Conservation (phyloP, 1,140 invertebrate species). For the Cyphomyrmex costatus region DNA sequence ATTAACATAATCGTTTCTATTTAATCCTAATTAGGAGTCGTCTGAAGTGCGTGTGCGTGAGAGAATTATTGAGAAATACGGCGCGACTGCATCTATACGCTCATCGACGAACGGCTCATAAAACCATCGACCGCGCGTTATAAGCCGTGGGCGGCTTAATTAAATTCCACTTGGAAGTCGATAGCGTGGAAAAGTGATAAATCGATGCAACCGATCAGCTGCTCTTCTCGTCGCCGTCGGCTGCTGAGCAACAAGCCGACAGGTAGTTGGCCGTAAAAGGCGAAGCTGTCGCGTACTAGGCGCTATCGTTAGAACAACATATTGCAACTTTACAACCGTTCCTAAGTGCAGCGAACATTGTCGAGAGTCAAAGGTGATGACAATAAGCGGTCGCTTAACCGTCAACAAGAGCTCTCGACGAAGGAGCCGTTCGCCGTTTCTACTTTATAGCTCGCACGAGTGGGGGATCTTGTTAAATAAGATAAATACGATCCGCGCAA, state of each 20-base stretch:
- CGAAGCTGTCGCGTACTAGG: slow-evolving; percentile 48
- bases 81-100: not conserved
- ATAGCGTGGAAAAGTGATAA: slow-evolving; percentile 61
- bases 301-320: slow-evolving; percentile 11
- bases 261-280: slow-evolving; percentile 59
- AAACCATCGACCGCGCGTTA: slow-evolving; percentile 11
- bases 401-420: slow-evolving; percentile 24
- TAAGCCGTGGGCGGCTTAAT: slow-evolving; percentile 64
- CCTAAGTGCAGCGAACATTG: slow-evolving; percentile 45
- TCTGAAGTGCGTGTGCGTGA: not conserved
- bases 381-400: slow-evolving; percentile 45
- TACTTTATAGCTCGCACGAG: slow-evolving; percentile 17
- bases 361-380: slow-evolving; percentile 58
- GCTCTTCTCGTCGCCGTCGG: slow-evolving; percentile 61
- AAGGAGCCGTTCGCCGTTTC: slow-evolving; percentile 1
- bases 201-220: slow-evolving; percentile 58
- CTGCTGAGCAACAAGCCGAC: slow-evolving; percentile 41
- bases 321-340: slow-evolving; percentile 60
- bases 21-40: slow-evolving; percentile 35
- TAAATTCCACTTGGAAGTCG: slow-evolving; percentile 49
- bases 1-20: slow-evolving; percentile 48
- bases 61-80: slow-evolving; percentile 5
- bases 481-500: slow-evolving; percentile 36
- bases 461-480: slow-evolving; percentile 42
- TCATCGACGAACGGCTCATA: slow-evolving; percentile 29